These are phyloP conservation scores for Euura saliciscinereae DNA, from an alignment of 1,140 invertebrate genomes.

Conservation along the genomic window DNA sequence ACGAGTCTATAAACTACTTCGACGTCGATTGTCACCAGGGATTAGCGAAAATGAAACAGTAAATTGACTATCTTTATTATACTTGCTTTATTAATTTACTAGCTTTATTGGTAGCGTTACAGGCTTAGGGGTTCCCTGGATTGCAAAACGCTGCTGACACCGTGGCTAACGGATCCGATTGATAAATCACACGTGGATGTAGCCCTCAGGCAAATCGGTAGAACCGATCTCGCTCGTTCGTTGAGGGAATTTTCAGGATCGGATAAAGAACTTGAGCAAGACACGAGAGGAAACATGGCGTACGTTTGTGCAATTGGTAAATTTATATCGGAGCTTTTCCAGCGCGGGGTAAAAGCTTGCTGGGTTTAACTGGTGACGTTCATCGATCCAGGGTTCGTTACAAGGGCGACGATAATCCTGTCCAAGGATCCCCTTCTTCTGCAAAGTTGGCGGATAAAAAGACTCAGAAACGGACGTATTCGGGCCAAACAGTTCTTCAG, in stretches of 20 bases:
- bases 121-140: constrained; percentile 10
- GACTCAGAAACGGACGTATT: neutral
- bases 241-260: neutral
- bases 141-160: constrained; percentile 11
- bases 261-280: neutral
- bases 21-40: constrained; percentile 9
- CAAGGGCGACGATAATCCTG: neutral
- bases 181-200: constrained; percentile 13
- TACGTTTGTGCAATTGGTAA: neutral
- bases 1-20: constrained; percentile 16
- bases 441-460: neutral
- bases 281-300: neutral
- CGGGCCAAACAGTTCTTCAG: neutral
- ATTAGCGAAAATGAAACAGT: too few relatives aligned
- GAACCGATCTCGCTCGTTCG: constrained; percentile 19
- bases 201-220: constrained; percentile 19
- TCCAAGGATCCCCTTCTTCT: neutral
- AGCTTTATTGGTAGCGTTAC: too few relatives aligned
- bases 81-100: constrained; percentile 7
- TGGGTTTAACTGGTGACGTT: too few relatives aligned
- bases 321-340: too few relatives aligned
- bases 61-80: neutral
- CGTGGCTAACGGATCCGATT: constrained; percentile 17
- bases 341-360: too few relatives aligned
- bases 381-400: neutral